Conservation (phyloP, 1,140 invertebrate genomes). For the Paramacrobiotus metropolitanus region DNA sequence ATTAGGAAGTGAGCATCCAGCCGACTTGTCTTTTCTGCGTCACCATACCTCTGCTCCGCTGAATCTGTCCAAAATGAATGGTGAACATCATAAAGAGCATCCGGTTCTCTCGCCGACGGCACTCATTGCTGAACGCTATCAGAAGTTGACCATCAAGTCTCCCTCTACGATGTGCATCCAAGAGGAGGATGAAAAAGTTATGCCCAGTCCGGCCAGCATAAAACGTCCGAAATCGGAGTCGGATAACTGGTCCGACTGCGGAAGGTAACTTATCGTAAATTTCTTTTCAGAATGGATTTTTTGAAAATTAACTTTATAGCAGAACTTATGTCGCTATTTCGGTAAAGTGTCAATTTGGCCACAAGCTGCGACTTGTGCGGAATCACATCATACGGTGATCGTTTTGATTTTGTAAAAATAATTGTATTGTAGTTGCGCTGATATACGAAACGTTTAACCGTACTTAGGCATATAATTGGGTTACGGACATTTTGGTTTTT, state of each 20-base stretch:
- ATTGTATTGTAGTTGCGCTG: too few relatives aligned
- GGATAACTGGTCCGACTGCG: slow-evolving; percentile 3
- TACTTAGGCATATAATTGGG: too few relatives aligned
- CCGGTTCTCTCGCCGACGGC: not conserved
- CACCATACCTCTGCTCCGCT: not conserved
- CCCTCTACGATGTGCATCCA: not conserved
- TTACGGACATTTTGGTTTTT: too few relatives aligned
- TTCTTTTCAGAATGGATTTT: too few relatives aligned
- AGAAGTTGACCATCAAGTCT: not conserved
- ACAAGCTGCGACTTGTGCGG: too few relatives aligned
- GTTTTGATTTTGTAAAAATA: too few relatives aligned
- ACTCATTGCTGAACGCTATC: not conserved
- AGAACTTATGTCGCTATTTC: too few relatives aligned
- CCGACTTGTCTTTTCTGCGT: not conserved
- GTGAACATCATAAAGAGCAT: not conserved
- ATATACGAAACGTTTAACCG: too few relatives aligned
- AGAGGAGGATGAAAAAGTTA: not conserved
- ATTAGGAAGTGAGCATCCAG: not conserved
- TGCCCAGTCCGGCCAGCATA: not conserved
- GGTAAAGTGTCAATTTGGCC: too few relatives aligned
- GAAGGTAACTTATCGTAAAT: too few relatives aligned
- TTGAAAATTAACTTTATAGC: too few relatives aligned
- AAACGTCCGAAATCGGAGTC: not conserved
- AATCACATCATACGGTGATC: too few relatives aligned
- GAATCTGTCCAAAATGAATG: slow-evolving; percentile 2